Conservation (phyloP, 1,140 invertebrate genomes). For the Plodia interpunctella region DNA sequence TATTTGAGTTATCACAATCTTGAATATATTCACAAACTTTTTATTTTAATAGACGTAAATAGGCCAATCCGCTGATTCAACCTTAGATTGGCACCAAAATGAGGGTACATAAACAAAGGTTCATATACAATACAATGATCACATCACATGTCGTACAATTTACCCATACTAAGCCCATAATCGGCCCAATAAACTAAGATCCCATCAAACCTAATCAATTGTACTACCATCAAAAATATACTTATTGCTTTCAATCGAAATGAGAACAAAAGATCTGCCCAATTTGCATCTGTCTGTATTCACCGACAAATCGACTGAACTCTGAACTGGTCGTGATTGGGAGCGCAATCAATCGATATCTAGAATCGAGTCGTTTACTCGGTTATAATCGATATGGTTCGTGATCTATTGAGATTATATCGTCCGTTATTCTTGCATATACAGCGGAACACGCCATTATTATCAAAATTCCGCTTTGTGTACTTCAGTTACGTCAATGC, state of each 20-base stretch:
- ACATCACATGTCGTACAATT: too few relatives aligned
- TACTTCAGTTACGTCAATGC: too few relatives aligned
- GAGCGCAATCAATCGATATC: conserved; percentile 29
- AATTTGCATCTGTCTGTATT: neutral
- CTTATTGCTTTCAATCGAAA: neutral
- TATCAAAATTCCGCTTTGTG: neutral
- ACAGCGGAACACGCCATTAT: neutral
- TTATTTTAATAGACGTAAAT: too few relatives aligned
- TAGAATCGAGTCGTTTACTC: conserved; percentile 28
- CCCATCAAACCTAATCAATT: neutral
- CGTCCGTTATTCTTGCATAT: conserved; percentile 40
- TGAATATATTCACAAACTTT: too few relatives aligned
- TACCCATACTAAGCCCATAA: too few relatives aligned
- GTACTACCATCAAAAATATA: neutral
- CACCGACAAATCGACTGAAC: neutral
- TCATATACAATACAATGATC: too few relatives aligned
- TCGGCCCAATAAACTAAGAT: too few relatives aligned
- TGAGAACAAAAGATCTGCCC: neutral
- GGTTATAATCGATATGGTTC: conserved; percentile 38
- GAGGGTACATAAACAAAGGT: too few relatives aligned
- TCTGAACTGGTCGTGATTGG: conserved; percentile 26
- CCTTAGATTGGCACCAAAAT: too few relatives aligned
- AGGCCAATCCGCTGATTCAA: too few relatives aligned
- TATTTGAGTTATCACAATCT: too few relatives aligned
- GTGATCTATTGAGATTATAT: conserved; percentile 32